Evolutionary conservation across 2,797 vertebrate species (phyloP).

Genomic region (Otus scops): DNA sequence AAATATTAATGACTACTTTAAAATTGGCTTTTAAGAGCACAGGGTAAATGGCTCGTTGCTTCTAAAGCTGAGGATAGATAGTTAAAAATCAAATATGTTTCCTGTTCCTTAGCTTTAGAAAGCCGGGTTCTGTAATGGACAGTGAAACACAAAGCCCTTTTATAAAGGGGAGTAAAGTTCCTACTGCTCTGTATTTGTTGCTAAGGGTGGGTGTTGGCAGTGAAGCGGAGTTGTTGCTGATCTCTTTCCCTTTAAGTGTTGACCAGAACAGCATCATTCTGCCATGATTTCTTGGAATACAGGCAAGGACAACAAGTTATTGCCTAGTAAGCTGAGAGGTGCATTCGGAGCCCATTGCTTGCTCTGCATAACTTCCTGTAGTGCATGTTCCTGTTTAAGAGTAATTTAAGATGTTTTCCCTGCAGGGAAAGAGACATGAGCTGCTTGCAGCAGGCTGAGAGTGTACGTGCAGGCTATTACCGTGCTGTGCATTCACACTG

Average conservation of each 20-base stretch:
- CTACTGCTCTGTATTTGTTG: not conserved
- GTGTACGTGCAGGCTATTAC: fast-evolving
- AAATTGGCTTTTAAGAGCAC: not conserved
- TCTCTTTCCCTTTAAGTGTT: not conserved
- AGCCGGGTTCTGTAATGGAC: not conserved
- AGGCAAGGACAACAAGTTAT: not conserved
- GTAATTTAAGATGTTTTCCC: not conserved
- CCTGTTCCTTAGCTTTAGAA: not conserved
- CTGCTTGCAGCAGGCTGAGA: not conserved
- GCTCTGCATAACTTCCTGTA: not conserved
- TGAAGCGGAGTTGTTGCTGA: not conserved
- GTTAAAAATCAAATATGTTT: not conserved
- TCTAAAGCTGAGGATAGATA: not conserved
- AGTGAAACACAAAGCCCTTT: not conserved
- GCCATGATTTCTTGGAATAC: not conserved
- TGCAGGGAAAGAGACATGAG: not conserved
- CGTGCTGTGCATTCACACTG: not conserved
- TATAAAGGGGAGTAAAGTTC: not conserved
- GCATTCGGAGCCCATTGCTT: not conserved
- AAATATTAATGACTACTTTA: not conserved
- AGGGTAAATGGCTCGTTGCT: not conserved
- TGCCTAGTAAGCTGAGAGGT: not conserved
- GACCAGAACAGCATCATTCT: not conserved
- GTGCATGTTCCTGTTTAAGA: not conserved
- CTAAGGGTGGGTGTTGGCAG: not conserved